phyloP scores from a whole-genome alignment of 2,113 vertebrate genomes.

The Rhinoderma darwinii region DNA sequence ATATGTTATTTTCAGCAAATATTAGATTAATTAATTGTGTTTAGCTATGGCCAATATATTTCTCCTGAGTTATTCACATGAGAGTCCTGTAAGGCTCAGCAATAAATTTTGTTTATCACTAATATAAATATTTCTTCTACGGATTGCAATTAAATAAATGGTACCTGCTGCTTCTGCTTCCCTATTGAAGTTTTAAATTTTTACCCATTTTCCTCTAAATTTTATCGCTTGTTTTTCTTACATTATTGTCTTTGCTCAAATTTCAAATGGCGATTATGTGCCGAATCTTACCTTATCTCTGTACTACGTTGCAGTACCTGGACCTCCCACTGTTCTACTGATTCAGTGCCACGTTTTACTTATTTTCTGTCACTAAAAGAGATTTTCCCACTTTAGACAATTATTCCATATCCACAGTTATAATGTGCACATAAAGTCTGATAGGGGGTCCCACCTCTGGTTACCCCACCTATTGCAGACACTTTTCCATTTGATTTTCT shows the following conservation, averaged over 20 bases:
- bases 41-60: not conserved
- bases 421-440: too few relatives aligned
- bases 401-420: too few relatives aligned
- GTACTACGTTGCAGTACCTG: too few relatives aligned
- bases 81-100: not conserved
- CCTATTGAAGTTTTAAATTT: not conserved
- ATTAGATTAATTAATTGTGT: not conserved
- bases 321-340: too few relatives aligned
- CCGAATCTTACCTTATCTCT: too few relatives aligned
- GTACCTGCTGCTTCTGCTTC: not conserved
- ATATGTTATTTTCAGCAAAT: too few relatives aligned
- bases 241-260: not conserved
- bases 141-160: not conserved
- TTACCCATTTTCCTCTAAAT: not conserved
- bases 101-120: not conserved
- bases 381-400: too few relatives aligned
- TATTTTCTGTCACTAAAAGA: too few relatives aligned
- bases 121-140: not conserved
- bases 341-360: too few relatives aligned
- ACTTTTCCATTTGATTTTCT: too few relatives aligned
- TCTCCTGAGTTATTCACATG: not conserved
- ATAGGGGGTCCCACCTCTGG: too few relatives aligned
- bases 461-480: too few relatives aligned
- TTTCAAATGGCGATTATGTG: not conserved
- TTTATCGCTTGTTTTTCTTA: not conserved